phyloP scores from a whole-genome alignment of 92 coral and sea anemone species.

The Virgularia gustaviana region DNA sequence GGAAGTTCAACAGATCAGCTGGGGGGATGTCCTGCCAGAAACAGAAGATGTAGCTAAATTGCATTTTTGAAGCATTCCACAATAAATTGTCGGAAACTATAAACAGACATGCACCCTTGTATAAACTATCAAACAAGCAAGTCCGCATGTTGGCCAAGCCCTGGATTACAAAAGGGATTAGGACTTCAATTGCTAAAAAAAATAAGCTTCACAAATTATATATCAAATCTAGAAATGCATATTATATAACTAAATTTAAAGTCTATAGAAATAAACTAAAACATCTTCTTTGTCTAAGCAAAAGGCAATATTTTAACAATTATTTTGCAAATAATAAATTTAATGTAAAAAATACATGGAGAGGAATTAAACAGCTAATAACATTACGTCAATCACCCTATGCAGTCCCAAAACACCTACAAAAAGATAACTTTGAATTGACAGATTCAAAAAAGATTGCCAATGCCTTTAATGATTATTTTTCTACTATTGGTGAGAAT shows the following conservation, averaged over 20 bases:
- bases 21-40: slow-evolving; percentile 1
- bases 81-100: slow-evolving; percentile 1
- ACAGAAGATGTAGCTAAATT: not conserved
- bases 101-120: slow-evolving; percentile 38
- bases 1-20: not conserved
- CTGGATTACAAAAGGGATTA: slow-evolving; percentile 46
- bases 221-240: slow-evolving; percentile 15
- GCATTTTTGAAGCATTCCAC: slow-evolving; percentile 31
- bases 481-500: not conserved
- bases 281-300: slow-evolving; percentile 19
- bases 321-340: slow-evolving; percentile 8
- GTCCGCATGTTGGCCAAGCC: slow-evolving; percentile 32
- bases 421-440: not conserved
- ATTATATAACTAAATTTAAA: slow-evolving; percentile 37
- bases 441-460: slow-evolving; percentile 18
- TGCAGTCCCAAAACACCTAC: not conserved
- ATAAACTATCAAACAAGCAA: slow-evolving; percentile 32
- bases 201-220: slow-evolving; percentile 42
- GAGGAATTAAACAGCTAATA: slow-evolving; percentile 28
- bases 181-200: slow-evolving; percentile 36
- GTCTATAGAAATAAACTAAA: slow-evolving; percentile 38
- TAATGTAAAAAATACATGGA: slow-evolving; percentile 26
- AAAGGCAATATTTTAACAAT: slow-evolving; percentile 14
- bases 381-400: not conserved
- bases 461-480: slow-evolving; percentile 11